Evolutionary conservation across 2,113 vertebrate genomes (phyloP), one percentile per base, ranked within the genome.

Genomic region (Hippocampus zosterae): DNA sequence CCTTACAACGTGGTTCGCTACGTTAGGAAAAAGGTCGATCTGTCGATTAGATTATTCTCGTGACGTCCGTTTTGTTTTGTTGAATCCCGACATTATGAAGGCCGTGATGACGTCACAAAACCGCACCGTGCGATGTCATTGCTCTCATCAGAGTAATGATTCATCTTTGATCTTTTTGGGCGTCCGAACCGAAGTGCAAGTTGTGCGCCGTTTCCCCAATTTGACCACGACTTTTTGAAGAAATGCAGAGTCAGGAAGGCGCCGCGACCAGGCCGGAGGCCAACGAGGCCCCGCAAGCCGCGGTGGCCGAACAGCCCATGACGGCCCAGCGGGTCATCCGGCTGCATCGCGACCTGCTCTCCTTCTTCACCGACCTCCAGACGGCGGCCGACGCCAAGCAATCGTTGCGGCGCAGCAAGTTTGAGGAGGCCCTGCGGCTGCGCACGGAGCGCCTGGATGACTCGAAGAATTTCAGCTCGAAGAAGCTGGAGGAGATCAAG

Each of bases 381-480:
- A 65, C 63, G 12, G 63, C n/a, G 6, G 63, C 63, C 23, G 63
- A 65, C 42, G 63, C 63, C 63, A 65, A 65, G 63, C 63, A 65
- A 15, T 65, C 42, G 6, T 23, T 65, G n/a, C 63, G 63, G 42
- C 63, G 15, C 23, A 65, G 13, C 41, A 65, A 65, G 63, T 46
- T 25, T 1, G 63, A 65, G 41, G 63, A 65, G 16, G 63, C 42
- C 25, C 42, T 65, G n/a, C 41, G 63, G n/a, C 42, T 65, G 63
- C 63, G 63, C 8, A 25, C 18, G 63, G 63, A 65, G 63, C 63
- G 63, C 12, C 12, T 65, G 23, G 23, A 65, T 16, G 5, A 46
- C 42, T 65, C 63, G 42, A 65, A 3, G 12, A n/a, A 46, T n/a
- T 65, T 46, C 63, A 65, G 63, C 63, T 27, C 3, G 42, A 46